A percentile compares a stretch with the other conserved stretches of the same genome.
phyloP scores from a whole-genome alignment of 2,888 invertebrate genomes.

The Rhimphoctona megacephalus region DNA sequence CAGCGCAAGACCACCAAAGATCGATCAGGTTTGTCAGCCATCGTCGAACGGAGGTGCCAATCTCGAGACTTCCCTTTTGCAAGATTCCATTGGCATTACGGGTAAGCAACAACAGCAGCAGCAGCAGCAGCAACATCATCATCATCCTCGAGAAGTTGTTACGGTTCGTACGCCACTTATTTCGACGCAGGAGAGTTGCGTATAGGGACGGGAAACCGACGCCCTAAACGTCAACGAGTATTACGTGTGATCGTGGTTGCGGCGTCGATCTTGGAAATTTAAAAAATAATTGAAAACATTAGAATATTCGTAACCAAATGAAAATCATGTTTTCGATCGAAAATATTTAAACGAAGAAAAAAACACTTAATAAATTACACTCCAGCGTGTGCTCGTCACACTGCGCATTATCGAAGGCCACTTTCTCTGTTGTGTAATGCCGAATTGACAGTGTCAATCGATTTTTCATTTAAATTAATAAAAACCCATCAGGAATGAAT shows the following conservation, averaged over 20 bases:
- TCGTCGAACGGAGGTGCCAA: constrained; percentile 67
- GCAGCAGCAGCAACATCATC: constrained; percentile 74
- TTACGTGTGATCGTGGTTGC: constrained; percentile 81
- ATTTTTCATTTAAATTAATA: constrained; percentile 1
- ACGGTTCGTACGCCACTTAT: constrained; percentile 83
- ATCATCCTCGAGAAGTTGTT: constrained; percentile 82
- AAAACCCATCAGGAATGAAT: background rate
- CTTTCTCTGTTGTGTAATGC: constrained; percentile 3
- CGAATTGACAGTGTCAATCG: background rate
- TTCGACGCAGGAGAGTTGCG: constrained; percentile 84
- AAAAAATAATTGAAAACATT: constrained; percentile 22
- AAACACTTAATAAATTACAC: background rate
- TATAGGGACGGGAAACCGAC: constrained; percentile 84
- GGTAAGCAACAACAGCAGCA: constrained; percentile 62
- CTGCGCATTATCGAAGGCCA: constrained; percentile 13
- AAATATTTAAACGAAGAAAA: constrained; percentile 5
- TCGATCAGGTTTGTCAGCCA: constrained; percentile 75
- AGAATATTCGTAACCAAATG: constrained; percentile 12
- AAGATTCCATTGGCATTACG: constrained; percentile 66
- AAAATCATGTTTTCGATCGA: background rate
- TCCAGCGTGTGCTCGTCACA: background rate
- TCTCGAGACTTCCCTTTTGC: constrained; percentile 68
- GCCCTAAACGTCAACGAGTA: constrained; percentile 84
- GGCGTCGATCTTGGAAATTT: constrained; percentile 71
- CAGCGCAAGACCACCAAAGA: constrained; percentile 85